Evolutionary conservation across 2,113 vertebrate species (phyloP).

Genomic region (Sorex araneus): DNA sequence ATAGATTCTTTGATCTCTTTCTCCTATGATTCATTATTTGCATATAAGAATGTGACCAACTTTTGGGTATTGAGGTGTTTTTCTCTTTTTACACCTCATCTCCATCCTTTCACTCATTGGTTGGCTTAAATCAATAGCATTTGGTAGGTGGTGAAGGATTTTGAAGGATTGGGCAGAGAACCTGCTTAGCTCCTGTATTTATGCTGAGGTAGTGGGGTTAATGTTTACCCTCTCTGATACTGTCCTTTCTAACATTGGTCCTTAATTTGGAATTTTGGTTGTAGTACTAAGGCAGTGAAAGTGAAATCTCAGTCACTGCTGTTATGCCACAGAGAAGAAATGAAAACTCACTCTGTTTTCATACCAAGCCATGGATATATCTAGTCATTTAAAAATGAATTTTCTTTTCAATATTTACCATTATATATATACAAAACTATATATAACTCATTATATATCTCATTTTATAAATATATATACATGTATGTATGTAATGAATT

Average conservation of each 20-base stretch:
- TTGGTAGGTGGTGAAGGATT: not conserved
- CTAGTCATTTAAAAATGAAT: not conserved
- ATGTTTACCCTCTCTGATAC: not conserved
- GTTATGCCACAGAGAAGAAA: constrained; percentile 6
- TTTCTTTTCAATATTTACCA: not conserved
- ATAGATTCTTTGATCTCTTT: no score
- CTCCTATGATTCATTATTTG: no score
- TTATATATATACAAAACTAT: no score
- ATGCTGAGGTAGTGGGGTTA: not conserved
- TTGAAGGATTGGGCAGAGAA: not conserved
- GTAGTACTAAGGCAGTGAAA: not conserved
- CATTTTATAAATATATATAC: not conserved
- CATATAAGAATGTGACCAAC: no score
- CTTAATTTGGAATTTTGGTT: not conserved
- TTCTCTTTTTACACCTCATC: not conserved
- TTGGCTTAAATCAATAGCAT: not conserved
- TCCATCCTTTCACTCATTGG: not conserved
- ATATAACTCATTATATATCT: no score
- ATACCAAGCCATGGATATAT: not conserved
- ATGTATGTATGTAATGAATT: not conserved
- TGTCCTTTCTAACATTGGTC: not conserved
- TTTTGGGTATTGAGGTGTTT: no score
- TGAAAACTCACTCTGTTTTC: not conserved
- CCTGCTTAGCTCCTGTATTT: not conserved
- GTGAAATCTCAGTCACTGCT: not conserved